These are phyloP conservation scores for Panulirus ornatus DNA, from an alignment of 1,140 invertebrate genomes.

Conservation along the genomic window DNA sequence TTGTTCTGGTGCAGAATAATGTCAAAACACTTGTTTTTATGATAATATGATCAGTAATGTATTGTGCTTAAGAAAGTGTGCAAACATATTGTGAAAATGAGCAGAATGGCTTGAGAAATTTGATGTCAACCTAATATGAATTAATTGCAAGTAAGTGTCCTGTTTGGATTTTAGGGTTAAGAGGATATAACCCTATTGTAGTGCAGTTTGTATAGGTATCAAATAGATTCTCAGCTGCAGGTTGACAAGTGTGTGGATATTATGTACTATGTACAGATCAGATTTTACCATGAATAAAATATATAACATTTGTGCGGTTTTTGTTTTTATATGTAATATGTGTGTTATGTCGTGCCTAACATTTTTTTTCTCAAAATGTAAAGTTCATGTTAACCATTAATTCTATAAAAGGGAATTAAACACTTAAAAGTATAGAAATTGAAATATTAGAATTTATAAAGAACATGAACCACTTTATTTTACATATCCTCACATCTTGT, in stretches of 20 bases:
- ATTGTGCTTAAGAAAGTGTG: background rate
- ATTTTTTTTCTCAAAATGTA: no score
- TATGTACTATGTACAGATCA: conserved; percentile 17
- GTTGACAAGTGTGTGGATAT: background rate
- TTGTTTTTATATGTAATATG: no score
- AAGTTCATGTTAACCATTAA: no score
- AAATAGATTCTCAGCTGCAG: background rate
- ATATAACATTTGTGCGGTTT: no score
- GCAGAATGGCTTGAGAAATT: background rate
- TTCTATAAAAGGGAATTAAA: no score
- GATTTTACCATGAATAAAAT: conserved; percentile 18
- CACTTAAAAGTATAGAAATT: no score
- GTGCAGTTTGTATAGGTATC: background rate
- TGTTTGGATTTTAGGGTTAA: background rate
- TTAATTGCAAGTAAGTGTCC: background rate
- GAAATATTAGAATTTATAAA: no score
- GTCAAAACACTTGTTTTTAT: background rate
- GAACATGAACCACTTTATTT: no score
- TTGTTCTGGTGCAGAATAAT: background rate
- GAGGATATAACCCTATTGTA: background rate
- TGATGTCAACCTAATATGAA: background rate
- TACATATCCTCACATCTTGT: no score
- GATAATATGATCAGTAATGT: background rate
- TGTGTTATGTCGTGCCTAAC: no score
- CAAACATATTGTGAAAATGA: background rate